phyloP scores from a whole-genome alignment of 2,888 invertebrate species.

The Mycalesis mineus region DNA sequence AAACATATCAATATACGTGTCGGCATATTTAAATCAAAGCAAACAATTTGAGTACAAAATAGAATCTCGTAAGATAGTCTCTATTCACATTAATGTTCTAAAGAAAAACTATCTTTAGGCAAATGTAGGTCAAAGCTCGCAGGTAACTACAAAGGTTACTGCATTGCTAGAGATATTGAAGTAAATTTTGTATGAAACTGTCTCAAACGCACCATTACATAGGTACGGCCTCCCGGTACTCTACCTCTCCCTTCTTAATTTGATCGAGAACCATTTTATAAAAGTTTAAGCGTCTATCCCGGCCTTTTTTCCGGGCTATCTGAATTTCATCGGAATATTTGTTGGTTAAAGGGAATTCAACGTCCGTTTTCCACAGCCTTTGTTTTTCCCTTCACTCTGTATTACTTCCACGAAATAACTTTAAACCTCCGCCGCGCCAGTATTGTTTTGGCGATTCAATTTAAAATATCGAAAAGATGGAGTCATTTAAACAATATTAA shows the following conservation, averaged over 20 bases:
- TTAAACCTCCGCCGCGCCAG: slow-evolving; percentile 1
- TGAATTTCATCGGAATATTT: slow-evolving; percentile 12
- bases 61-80: slow-evolving; percentile 9
- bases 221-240: slow-evolving; percentile 18
- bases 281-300: slow-evolving; percentile 20
- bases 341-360: slow-evolving; percentile 6
- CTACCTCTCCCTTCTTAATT: slow-evolving; percentile 21
- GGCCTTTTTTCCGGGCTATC: slow-evolving; percentile 14
- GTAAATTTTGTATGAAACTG: slow-evolving; percentile 29
- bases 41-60: not conserved
- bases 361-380: slow-evolving; percentile 9
- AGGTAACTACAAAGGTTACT: slow-evolving; percentile 24
- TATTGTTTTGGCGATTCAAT: not conserved
- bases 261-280: slow-evolving; percentile 23
- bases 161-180: slow-evolving; percentile 25
- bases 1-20: not conserved
- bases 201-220: slow-evolving; percentile 27
- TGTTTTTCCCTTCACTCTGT: slow-evolving; percentile 6
- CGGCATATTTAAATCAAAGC: not conserved
- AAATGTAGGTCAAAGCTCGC: slow-evolving; percentile 23
- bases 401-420: slow-evolving; percentile 7
- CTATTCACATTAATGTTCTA: slow-evolving; percentile 21
- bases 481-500: not conserved
- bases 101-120: slow-evolving; percentile 25
- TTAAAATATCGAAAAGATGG: not conserved